Percentiles rank a stretch among this genome's conserved stretches.
Evolutionary conservation across 2,888 invertebrate genomes (phyloP).

Genomic region (Himalopsyche japonica): DNA sequence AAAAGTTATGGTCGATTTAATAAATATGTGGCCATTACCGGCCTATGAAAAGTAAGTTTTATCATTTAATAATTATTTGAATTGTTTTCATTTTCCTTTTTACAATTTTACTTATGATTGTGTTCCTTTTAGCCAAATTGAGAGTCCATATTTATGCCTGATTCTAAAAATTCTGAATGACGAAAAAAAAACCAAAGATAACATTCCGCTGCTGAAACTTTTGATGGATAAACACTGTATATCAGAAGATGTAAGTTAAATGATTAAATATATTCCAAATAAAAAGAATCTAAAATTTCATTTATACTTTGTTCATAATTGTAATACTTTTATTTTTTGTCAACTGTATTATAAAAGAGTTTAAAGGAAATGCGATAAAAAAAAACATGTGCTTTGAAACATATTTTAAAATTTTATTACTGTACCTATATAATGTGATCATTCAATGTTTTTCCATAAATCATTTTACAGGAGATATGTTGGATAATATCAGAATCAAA

Average conservation of each 20-base stretch:
- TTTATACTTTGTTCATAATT: too few species aligned
- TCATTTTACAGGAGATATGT: slow-evolving; percentile 23
- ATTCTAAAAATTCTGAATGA: slow-evolving; percentile 25
- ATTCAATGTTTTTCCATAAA: neutral
- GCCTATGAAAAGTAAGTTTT: slow-evolving; percentile 19
- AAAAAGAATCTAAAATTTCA: neutral
- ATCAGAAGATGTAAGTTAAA: slow-evolving; percentile 24
- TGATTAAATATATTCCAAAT: neutral
- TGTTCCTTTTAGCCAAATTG: slow-evolving; percentile 21
- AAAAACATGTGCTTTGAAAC: too few species aligned
- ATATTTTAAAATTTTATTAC: too few species aligned
- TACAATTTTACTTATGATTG: neutral
- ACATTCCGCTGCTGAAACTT: slow-evolving; percentile 33
- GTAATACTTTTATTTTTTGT: too few species aligned
- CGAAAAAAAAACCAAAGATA: slow-evolving; percentile 29
- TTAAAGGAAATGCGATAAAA: too few species aligned
- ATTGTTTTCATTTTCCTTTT: neutral
- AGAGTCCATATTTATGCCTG: slow-evolving; percentile 21
- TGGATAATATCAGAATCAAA: slow-evolving; percentile 21
- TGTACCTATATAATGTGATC: neutral
- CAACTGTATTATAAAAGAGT: too few species aligned
- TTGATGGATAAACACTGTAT: slow-evolving; percentile 33
- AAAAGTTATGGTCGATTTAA: slow-evolving; percentile 52
- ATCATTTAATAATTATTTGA: neutral
- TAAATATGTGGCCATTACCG: slow-evolving; percentile 52